Base-by-base conservation (phyloP, 2,113 vertebrate species). In the Sinocyclocheilus maitianheensis region DNA sequence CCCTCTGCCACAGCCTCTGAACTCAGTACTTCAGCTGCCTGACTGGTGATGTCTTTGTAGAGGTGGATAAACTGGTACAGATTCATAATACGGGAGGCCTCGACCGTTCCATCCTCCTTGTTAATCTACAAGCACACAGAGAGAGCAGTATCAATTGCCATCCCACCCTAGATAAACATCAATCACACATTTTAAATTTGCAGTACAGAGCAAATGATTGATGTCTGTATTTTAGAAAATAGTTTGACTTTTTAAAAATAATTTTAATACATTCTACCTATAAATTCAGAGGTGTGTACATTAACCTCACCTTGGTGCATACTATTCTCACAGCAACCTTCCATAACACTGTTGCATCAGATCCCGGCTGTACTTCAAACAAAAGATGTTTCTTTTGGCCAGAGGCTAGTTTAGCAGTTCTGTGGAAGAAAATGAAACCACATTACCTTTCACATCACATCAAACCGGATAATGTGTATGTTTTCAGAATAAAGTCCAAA, bases 11-110 rank as follows among this genome's bases (percentile, higher is more conserved):
- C 85, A 30, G 91, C 92, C 75, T 91, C 94, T 85, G 94, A 93
- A 26, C 95, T 92, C 87, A 97, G 91, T 14, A 97, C 96, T 89
- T 96, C 96, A 11, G 95, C 94, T 13, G 98, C 97, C 91, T 99
- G 98, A 90, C 94, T 96, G 88, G 96, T 99, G 92, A 99, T 95
- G 90, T 99, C 98, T 83, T 95, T 97, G 92, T 99, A 98, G 77
- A 99, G 96, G 86, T 99, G 98, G 91, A 96, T 94, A 91, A 99
- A 99, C 94, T 99, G 98, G 94, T 98, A 99, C 53, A 99, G 94
- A 93, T 99, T 99, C 97, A 99, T 97, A 92, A 99, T 98, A 72
- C 98, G 94, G 0, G 97, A 97, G 16, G 96, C 97, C 92, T 99
- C 98, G 90, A 99, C 93, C 86, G 94, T 94, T 37, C 97, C 98